Conservation (phyloP, 2,888 invertebrate genomes). For the Hylaea fasciaria region DNA sequence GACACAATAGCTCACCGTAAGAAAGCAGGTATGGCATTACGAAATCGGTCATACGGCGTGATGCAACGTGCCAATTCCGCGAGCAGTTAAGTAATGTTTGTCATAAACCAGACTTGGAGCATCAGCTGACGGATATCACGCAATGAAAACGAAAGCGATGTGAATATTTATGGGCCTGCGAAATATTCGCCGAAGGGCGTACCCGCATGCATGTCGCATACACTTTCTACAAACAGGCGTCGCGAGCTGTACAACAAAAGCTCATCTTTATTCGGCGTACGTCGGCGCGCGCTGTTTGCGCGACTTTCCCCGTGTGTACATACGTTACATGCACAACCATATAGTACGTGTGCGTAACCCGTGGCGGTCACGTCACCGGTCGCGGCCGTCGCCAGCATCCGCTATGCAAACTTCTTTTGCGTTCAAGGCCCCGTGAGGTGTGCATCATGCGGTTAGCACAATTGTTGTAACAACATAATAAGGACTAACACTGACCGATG, state of each 20-base stretch:
- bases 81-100: constrained; percentile 75
- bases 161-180: constrained; percentile 81
- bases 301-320: constrained; percentile 71
- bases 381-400: constrained; percentile 55
- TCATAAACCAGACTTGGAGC: constrained; percentile 61
- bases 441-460: constrained; percentile 51
- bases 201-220: constrained; percentile 73
- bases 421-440: constrained; percentile 60
- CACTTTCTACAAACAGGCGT: constrained; percentile 79
- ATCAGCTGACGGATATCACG: constrained; percentile 66
- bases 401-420: constrained; percentile 48
- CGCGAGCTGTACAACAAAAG: constrained; percentile 66
- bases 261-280: constrained; percentile 79
- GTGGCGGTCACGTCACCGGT: constrained; percentile 61
- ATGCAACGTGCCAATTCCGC: constrained; percentile 67
- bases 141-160: constrained; percentile 80
- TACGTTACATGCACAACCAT: constrained; percentile 35
- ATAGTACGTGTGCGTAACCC: constrained; percentile 63
- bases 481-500: constrained; percentile 38
- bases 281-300: constrained; percentile 63
- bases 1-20: constrained; percentile 48
- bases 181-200: constrained; percentile 83
- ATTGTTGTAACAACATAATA: constrained; percentile 53
- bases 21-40: constrained; percentile 56
- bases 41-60: constrained; percentile 61